Conservation (phyloP, 2,888 invertebrate species). For the Hirtodrosophila alboralis region DNA sequence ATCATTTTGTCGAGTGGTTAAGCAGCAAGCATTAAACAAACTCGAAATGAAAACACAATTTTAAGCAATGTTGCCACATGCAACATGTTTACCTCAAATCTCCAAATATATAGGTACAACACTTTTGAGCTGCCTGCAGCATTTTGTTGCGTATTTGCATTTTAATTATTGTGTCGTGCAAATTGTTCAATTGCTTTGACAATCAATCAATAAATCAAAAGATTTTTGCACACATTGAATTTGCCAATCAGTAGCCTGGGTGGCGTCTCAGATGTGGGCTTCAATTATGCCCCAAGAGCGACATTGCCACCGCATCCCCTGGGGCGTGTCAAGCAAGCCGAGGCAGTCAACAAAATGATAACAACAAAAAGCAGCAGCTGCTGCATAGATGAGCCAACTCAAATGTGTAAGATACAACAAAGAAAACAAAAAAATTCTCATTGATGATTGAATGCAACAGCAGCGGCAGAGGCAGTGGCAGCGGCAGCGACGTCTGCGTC, state of each 20-base stretch:
- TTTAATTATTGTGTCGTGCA: conserved; percentile 58
- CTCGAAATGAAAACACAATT: conserved; percentile 44
- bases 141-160: conserved; percentile 44
- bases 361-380: conserved; percentile 42
- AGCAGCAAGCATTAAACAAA: conserved; percentile 29
- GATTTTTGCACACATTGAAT: conserved; percentile 44
- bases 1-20: conserved; percentile 67
- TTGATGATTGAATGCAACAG: conserved; percentile 71
- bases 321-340: conserved; percentile 46
- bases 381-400: conserved; percentile 53
- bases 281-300: conserved; percentile 58
- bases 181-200: conserved; percentile 58
- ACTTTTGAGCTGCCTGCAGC: conserved; percentile 14
- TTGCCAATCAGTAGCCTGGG: conserved; percentile 55
- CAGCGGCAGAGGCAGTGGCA: conserved; percentile 21
- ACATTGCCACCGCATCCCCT: conserved; percentile 18
- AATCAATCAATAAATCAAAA: conserved; percentile 72
- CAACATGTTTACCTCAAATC: too few species aligned
- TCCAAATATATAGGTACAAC: too few species aligned
- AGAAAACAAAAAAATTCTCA: conserved; percentile 39
- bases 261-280: conserved; percentile 44
- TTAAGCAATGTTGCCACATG: conserved; percentile 17
- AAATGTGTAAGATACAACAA: conserved; percentile 70
- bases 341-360: conserved; percentile 52
- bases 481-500: conserved; percentile 1